Evolutionary conservation across 2,888 invertebrate genomes (phyloP).

Genomic region (Tetanocera ferruginea): DNA sequence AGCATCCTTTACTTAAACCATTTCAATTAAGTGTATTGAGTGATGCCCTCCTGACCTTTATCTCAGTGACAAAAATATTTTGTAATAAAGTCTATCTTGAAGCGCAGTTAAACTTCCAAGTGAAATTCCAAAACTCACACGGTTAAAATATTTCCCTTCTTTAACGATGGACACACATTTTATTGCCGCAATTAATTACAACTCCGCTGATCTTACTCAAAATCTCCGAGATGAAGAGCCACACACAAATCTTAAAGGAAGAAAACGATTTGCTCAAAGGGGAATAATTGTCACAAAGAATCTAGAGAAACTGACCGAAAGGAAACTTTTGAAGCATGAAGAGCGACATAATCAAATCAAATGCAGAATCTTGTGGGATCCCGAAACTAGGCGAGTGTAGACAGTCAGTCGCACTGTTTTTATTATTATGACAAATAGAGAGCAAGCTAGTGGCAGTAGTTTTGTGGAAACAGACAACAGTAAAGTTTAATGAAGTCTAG

Average conservation of each 20-base stretch:
- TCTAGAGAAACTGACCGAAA: background rate
- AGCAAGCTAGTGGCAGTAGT: background rate
- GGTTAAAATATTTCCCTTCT: conserved; percentile 62
- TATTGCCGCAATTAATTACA: conserved; percentile 68
- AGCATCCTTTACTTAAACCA: too few relatives aligned
- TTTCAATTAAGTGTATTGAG: too few relatives aligned
- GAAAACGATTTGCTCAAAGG: background rate
- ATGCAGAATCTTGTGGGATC: background rate
- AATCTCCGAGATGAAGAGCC: conserved; percentile 48
- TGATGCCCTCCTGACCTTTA: too few relatives aligned
- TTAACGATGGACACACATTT: conserved; percentile 65
- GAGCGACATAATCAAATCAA: background rate
- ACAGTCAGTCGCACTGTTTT: background rate
- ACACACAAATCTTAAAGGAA: conserved; percentile 21
- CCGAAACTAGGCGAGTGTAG: background rate
- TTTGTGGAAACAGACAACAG: background rate
- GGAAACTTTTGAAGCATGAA: background rate
- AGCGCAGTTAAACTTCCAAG: conserved; percentile 48
- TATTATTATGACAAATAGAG: conserved; percentile 4
- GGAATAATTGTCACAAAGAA: background rate
- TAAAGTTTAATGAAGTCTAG: background rate
- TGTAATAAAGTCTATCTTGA: background rate
- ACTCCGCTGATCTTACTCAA: conserved; percentile 48
- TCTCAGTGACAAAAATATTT: background rate
- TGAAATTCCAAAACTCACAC: conserved; percentile 50